Evolutionary conservation across 2,113 vertebrate species (phyloP).

Genomic region (Dipodomys ordii): DNA sequence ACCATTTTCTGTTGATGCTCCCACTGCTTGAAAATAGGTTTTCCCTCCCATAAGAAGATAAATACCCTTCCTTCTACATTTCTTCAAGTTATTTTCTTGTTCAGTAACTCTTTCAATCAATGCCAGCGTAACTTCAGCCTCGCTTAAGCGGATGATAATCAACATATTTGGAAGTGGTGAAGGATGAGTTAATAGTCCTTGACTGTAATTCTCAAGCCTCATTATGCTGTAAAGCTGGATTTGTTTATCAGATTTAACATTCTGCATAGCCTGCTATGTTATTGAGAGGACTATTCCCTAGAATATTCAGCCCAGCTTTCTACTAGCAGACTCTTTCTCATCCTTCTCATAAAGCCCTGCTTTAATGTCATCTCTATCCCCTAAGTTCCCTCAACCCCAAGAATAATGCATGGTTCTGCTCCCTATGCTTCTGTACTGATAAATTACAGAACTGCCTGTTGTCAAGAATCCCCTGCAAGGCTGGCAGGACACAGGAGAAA

Average conservation of each 20-base stretch:
- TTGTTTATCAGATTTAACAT: constrained; percentile 53
- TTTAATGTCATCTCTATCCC: neutral
- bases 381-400: neutral
- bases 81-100: constrained; percentile 22
- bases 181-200: constrained; percentile 41
- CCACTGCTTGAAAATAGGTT: neutral
- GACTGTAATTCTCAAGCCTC: constrained; percentile 54
- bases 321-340: neutral
- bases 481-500: neutral
- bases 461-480: neutral
- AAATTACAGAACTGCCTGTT: neutral
- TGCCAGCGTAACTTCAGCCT: constrained; percentile 5
- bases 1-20: constrained; percentile 34
- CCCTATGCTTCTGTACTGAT: neutral
- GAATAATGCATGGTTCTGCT: neutral
- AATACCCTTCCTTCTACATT: neutral
- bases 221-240: constrained; percentile 22
- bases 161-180: constrained; percentile 44
- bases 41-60: constrained; percentile 2
- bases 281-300: neutral
- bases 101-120: constrained; percentile 10
- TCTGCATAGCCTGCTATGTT: neutral
- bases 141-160: constrained; percentile 5
- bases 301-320: neutral
- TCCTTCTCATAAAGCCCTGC: constrained; percentile 9